A percentile compares a stretch with the other conserved stretches of the same genome.
Conservation (phyloP, 2,888 invertebrate genomes). For the Ptycholaimellus sp. region DNA sequence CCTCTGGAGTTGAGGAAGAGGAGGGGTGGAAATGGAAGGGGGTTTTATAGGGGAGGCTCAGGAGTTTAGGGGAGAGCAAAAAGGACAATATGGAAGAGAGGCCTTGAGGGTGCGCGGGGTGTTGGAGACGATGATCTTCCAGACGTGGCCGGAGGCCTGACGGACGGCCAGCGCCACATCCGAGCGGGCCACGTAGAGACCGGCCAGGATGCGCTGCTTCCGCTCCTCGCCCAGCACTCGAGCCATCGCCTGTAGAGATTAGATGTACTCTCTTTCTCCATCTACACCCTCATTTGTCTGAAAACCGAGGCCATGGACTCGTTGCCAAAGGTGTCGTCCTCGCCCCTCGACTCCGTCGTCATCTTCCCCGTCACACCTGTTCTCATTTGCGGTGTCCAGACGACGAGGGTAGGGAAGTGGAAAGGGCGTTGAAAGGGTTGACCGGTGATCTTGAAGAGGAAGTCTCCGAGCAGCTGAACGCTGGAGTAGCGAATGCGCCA, state of each 20-base stretch:
- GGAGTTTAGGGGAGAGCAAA: too few species aligned
- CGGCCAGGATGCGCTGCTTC: constrained; percentile 69
- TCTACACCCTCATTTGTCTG: too few species aligned
- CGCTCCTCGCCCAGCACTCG: constrained; percentile 62
- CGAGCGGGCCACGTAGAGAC: constrained; percentile 83
- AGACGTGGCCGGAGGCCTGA: constrained; percentile 88
- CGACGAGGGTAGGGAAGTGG: constrained; percentile 1
- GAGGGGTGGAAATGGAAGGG: too few species aligned
- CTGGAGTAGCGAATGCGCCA: constrained; percentile 84
- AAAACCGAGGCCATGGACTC: constrained; percentile 81
- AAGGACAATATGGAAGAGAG: too few species aligned
- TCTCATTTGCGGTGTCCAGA: neutral
- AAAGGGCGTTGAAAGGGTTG: neutral
- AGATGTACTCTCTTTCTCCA: constrained; percentile 6
- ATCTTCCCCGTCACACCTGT: constrained; percentile 73
- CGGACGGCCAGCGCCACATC: constrained; percentile 88
- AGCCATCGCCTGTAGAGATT: constrained; percentile 68
- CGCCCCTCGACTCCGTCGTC: constrained; percentile 76
- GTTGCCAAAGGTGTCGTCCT: constrained; percentile 96
- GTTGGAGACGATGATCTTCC: constrained; percentile 97
- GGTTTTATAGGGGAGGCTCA: too few species aligned
- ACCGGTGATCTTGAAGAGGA: constrained; percentile 82
- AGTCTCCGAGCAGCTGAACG: constrained; percentile 76
- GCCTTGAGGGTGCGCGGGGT: constrained; percentile 82
- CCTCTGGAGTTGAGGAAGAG: too few species aligned